Conservation (phyloP, 2,113 vertebrate genomes). For the Zingel zingel region DNA sequence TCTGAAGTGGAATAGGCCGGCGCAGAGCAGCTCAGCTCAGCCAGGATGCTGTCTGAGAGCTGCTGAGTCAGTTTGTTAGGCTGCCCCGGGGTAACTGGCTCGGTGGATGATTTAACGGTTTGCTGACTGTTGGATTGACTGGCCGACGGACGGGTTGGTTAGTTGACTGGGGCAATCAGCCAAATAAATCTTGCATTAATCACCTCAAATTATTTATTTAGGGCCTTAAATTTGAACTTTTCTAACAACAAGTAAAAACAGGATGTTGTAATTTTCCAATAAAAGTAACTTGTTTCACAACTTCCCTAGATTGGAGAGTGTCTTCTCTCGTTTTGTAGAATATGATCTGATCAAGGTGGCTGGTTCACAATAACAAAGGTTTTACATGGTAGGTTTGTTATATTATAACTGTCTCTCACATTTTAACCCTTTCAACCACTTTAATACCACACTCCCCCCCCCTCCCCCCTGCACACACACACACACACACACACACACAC, state of each 20-base stretch:
- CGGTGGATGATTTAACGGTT: slow-evolving; percentile 22
- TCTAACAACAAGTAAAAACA: neutral
- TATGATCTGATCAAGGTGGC: neutral
- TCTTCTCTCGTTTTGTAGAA: too few relatives aligned
- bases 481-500: too few relatives aligned
- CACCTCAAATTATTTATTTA: slow-evolving; percentile 10
- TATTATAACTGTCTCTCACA: neutral
- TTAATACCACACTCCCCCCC: too few relatives aligned
- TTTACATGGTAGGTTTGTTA: neutral
- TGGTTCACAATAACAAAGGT: neutral
- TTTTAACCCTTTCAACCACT: neutral
- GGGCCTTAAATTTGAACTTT: neutral
- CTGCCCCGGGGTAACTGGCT: slow-evolving; percentile 21
- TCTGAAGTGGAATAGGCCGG: slow-evolving; percentile 68
- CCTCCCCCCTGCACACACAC: too few relatives aligned
- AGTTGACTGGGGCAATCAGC: slow-evolving; percentile 16
- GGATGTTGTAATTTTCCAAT: slow-evolving; percentile 6
- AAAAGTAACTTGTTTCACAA: slow-evolving; percentile 11
- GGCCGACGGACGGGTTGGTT: slow-evolving; percentile 15
- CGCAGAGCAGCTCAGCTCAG: slow-evolving; percentile 37
- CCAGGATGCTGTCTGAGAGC: slow-evolving; percentile 48
- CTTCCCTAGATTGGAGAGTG: slow-evolving; percentile 1
- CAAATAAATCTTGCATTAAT: slow-evolving; percentile 13
- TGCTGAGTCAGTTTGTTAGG: slow-evolving; percentile 69
- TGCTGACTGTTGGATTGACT: slow-evolving; percentile 28